Evolutionary conservation across 2,113 vertebrate genomes (phyloP).

Genomic region (Orcinus orca): DNA sequence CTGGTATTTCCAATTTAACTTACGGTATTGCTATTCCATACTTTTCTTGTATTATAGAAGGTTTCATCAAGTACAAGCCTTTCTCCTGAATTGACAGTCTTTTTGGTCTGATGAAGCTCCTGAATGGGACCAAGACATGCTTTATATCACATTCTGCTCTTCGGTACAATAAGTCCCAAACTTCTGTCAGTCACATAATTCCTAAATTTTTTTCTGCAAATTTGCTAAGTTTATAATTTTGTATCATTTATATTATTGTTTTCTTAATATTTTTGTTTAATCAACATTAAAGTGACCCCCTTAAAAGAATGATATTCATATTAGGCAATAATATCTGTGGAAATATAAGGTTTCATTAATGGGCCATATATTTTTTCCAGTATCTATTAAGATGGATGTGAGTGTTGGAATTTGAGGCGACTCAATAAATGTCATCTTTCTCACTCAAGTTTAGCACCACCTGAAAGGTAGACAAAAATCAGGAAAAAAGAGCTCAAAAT

Average conservation of each 20-base stretch:
- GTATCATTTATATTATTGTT: neutral
- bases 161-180: neutral
- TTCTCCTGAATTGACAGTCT: neutral
- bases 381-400: neutral
- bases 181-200: neutral
- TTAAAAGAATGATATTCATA: neutral
- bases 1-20: constrained; percentile 5
- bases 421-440: neutral
- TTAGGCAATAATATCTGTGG: neutral
- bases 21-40: neutral
- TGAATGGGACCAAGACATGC: neutral
- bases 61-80: neutral
- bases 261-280: neutral
- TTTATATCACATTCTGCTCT: neutral
- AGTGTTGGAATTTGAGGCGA: neutral
- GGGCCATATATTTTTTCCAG: neutral
- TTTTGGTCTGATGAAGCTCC: neutral
- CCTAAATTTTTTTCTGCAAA: neutral
- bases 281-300: neutral
- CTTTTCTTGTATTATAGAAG: neutral
- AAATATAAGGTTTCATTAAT: neutral
- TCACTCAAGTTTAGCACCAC: neutral
- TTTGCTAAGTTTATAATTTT: neutral
- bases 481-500: neutral
- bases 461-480: neutral